Base-by-base conservation (phyloP, 2,888 invertebrate genomes). In the Hydroisotoma schaefferi region DNA sequence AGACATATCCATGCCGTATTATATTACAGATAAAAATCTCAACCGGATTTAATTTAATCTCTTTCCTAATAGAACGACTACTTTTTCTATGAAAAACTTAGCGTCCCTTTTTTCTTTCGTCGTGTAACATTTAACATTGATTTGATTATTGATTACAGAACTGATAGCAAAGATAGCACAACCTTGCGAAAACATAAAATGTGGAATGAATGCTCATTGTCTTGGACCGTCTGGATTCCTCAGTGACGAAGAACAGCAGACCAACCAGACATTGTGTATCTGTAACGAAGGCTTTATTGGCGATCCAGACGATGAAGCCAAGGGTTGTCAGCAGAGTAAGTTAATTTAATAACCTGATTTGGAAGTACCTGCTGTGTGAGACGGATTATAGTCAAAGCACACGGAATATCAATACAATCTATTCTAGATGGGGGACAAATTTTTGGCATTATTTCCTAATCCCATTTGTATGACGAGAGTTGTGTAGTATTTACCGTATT, bases 171-270 rank as follows among this genome's bases (percentile, higher is more conserved):
- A 68, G 25, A 64, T 65, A 28, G 55, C 68, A 15, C 69, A 63
- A 58, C 68, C 70, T n/a, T 74, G 74, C 57, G 74, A 74, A 46
- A 60, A 67, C n/a, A 69, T 73, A 20, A 71, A 71, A 49, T 74
- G 75, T 64, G 75, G 74, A 15, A 72, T 69, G 33, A 74, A 74
- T 68, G 73, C 74, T 15, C 58, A 65, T 22, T 74, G 75, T 60
- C 65, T 67, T 18, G 63, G 63, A 38, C 63, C 72, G n/a, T 61
- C 72, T 5, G 67, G 62, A 33, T 64, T 65, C 62, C 60, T 67
- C 33, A 59, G 67, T 8, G 63, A 64, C 57, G 65, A 65, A 48
- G 66, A 68, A 51, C 67, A 70, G 52, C 68, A 67, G 51, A 72
- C 66, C 43, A 65, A 68, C 47, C 69, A 70, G 53, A 72, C 70